phyloP scores from a whole-genome alignment of 2,888 invertebrate genomes.

The Lasioglossum calceatum region DNA sequence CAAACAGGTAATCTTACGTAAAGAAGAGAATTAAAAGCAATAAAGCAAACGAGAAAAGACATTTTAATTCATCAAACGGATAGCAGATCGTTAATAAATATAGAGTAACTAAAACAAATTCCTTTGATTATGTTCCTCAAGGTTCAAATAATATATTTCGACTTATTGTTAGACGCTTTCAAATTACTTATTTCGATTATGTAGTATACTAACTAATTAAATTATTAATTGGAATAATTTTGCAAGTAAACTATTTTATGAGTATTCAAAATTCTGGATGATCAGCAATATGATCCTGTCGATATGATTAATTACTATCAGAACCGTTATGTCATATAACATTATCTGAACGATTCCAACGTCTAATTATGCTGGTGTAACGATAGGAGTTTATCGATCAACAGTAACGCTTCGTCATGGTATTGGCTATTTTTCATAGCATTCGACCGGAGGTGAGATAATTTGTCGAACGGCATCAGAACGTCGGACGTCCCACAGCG shows the following conservation, averaged over 20 bases:
- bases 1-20: neutral
- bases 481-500: conserved; percentile 73
- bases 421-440: conserved; percentile 69
- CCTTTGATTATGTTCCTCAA: neutral
- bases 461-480: conserved; percentile 70
- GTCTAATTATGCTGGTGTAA: conserved; percentile 49
- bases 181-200: neutral
- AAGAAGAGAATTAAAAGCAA: neutral
- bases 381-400: conserved; percentile 36
- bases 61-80: neutral
- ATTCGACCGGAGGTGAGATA: conserved; percentile 71
- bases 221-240: neutral
- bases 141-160: neutral
- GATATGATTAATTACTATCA: neutral
- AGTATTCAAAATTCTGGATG: neutral
- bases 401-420: conserved; percentile 64
- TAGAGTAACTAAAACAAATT: neutral
- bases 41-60: neutral
- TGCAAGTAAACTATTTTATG: neutral
- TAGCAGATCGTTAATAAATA: neutral
- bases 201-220: neutral
- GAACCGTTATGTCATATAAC: neutral
- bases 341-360: conserved; percentile 7
- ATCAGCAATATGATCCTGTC: neutral
- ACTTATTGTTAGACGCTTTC: neutral